These are phyloP conservation scores for Helicoverpa zea DNA, from an alignment of 1,140 invertebrate genomes.

Conservation along the genomic window DNA sequence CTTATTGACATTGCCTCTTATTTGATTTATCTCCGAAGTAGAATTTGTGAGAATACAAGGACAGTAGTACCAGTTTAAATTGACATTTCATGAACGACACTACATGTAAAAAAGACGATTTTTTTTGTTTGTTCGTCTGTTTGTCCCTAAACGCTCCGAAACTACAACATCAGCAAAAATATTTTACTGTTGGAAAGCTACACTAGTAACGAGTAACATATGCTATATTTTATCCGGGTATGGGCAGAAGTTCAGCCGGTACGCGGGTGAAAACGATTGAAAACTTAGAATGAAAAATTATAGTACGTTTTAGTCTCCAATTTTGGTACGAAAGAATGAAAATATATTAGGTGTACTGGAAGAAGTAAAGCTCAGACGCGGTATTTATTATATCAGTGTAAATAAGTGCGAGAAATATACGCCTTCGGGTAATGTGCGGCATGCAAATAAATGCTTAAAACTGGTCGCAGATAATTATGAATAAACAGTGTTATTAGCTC, in stretches of 20 bases:
- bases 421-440: constrained; percentile 7
- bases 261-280: too few species aligned
- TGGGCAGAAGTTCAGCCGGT: too few species aligned
- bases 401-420: constrained; percentile 1
- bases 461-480: constrained; percentile 34
- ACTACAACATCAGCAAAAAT: too few species aligned
- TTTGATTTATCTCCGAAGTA: constrained; percentile 5
- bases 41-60: not conserved
- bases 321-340: too few species aligned
- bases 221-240: too few species aligned
- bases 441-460: constrained; percentile 34
- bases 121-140: too few species aligned
- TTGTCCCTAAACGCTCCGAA: too few species aligned
- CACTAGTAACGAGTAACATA: too few species aligned
- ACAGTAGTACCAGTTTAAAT: not conserved
- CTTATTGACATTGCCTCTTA: not conserved
- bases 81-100: not conserved
- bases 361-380: not conserved
- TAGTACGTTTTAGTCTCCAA: too few species aligned
- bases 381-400: constrained; percentile 10
- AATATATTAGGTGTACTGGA: too few species aligned
- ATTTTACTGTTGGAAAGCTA: too few species aligned
- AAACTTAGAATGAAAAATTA: too few species aligned
- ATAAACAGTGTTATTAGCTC: constrained; percentile 50
- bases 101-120: not conserved